These are phyloP conservation scores for Eubasilissa regina DNA, from an alignment of 1,140 invertebrate species.

Conservation along the genomic window DNA sequence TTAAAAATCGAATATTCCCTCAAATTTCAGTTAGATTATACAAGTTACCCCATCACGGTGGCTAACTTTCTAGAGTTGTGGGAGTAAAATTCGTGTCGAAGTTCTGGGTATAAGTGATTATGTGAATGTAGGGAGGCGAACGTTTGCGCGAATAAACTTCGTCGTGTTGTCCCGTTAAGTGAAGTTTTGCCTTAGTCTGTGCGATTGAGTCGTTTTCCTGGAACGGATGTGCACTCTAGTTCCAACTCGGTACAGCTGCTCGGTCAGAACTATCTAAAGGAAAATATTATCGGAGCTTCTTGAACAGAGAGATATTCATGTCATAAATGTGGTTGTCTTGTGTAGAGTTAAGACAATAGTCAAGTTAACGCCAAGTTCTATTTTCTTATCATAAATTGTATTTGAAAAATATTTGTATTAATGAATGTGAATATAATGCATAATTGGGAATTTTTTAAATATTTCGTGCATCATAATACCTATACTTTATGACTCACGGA, in stretches of 20 bases:
- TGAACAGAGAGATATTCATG: not conserved
- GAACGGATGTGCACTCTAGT: conserved; percentile 2
- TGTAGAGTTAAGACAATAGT: no score
- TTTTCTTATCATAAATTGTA: no score
- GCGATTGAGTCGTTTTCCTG: not conserved
- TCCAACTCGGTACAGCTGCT: not conserved
- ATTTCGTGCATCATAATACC: no score
- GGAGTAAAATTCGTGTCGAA: conserved; percentile 8
- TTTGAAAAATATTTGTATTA: no score
- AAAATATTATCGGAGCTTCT: not conserved
- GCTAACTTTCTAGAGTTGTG: not conserved
- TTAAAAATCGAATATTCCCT: no score
- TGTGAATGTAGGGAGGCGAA: not conserved
- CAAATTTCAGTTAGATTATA: no score
- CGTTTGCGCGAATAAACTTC: conserved; percentile 10
- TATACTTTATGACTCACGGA: no score
- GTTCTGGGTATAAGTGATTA: conserved; percentile 11
- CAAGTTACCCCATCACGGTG: no score
- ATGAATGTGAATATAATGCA: no score
- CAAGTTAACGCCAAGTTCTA: no score
- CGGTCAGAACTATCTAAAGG: not conserved
- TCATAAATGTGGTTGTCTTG: no score
- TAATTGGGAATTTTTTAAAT: no score
- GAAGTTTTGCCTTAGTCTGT: not conserved
- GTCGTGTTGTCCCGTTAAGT: not conserved